Percentiles rank a stretch among this genome's conserved stretches.
Evolutionary conservation across 2,797 vertebrate species (phyloP).

Genomic region (Aselliscus stoliczkanus): DNA sequence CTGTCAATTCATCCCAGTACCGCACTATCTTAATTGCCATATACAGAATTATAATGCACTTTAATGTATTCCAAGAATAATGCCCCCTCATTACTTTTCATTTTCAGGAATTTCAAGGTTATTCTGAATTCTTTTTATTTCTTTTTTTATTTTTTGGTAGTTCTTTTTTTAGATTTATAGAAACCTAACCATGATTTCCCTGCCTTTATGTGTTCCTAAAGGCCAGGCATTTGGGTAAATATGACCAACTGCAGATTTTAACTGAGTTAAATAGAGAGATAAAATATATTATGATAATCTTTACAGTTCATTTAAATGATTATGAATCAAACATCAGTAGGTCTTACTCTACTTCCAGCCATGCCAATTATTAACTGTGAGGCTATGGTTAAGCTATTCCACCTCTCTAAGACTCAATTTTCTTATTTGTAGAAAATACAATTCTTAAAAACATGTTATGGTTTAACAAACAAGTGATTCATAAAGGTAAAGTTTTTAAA

Average conservation of each 20-base stretch:
- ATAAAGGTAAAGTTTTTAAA: background rate
- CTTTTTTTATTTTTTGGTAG: background rate
- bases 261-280: background rate
- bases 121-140: background rate
- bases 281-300: background rate
- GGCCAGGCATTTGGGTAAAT: background rate
- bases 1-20: background rate
- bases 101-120: background rate
- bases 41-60: background rate
- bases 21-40: background rate
- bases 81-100: background rate
- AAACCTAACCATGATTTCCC: background rate
- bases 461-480: background rate
- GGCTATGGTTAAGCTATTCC: background rate
- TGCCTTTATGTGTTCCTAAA: background rate
- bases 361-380: background rate
- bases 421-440: constrained; percentile 18
- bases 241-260: background rate
- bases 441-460: background rate
- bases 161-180: constrained; percentile 8
- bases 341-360: background rate
- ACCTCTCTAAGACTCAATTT: background rate
- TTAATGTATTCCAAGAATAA: background rate
- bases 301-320: background rate
- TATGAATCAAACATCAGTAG: background rate